Percentiles rank a stretch among this genome's conserved stretches.
phyloP scores from a whole-genome alignment of 2,113 vertebrate species.

The Limanda limanda region DNA sequence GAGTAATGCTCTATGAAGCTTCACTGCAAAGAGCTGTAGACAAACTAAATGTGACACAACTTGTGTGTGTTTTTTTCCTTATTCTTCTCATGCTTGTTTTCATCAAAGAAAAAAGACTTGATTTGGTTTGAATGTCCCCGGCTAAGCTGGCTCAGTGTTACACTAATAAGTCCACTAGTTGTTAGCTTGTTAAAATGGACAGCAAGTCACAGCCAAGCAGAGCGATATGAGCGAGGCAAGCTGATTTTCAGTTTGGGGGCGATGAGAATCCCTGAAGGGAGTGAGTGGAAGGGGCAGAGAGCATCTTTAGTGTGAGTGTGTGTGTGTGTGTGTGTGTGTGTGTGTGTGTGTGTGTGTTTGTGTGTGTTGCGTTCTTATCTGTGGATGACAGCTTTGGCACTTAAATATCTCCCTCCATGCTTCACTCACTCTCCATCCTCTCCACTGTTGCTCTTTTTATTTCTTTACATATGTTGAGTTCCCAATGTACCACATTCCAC shows the following conservation, averaged over 20 bases:
- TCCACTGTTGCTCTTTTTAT: conserved; percentile 26
- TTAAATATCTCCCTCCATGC: conserved; percentile 25
- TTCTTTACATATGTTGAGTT: conserved; percentile 19
- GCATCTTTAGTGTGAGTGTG: conserved; percentile 17
- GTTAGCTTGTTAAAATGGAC: conserved; percentile 65
- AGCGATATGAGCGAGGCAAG: conserved; percentile 61
- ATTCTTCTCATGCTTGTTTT: neutral
- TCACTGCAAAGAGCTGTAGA: no score
- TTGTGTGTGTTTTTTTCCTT: neutral
- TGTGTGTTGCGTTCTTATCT: conserved; percentile 66
- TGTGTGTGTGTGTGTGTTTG: conserved; percentile 21
- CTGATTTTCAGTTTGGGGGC: conserved; percentile 66
- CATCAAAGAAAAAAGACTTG: conserved; percentile 13
- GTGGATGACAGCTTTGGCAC: conserved; percentile 70
- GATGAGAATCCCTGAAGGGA: conserved; percentile 53
- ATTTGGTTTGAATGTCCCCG: conserved; percentile 32
- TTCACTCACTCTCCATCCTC: conserved; percentile 1
- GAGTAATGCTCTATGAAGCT: conserved; percentile 3
- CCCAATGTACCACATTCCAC: conserved; percentile 12
- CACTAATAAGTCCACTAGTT: conserved; percentile 34
- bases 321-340: conserved; percentile 11
- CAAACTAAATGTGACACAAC: conserved; percentile 6
- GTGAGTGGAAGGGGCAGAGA: conserved; percentile 39
- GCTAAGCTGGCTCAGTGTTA: conserved; percentile 38
- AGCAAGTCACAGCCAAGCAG: conserved; percentile 59